Conservation (phyloP, 2,888 invertebrate species). For the Dolomedes plantarius region DNA sequence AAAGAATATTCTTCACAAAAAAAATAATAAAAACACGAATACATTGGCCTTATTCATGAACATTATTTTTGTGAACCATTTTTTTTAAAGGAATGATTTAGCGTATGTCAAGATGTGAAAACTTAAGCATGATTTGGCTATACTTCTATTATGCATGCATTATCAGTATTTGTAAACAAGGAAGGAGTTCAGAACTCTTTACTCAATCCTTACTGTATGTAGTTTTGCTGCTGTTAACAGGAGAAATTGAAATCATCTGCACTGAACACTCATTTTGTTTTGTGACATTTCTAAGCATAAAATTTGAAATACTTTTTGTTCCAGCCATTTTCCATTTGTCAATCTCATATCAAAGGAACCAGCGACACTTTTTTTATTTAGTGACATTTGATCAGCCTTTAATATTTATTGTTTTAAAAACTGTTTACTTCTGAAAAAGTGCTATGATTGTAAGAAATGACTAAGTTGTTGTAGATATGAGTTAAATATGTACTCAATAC, state of each 20-base stretch:
- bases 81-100: constrained; percentile 6
- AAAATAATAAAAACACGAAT: no score
- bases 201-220: no score
- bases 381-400: not conserved
- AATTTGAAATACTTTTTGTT: not conserved
- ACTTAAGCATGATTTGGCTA: no score
- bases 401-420: not conserved
- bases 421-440: not conserved
- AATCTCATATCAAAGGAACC: constrained; percentile 4
- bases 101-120: no score
- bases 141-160: no score
- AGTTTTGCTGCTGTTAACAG: no score
- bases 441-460: not conserved
- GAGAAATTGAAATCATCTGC: no score
- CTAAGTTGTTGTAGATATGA: not conserved
- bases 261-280: no score
- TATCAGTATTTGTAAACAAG: no score
- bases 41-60: constrained; percentile 35
- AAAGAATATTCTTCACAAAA: no score
- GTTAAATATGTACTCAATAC: not conserved
- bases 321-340: not conserved
- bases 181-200: no score
- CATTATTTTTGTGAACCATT: constrained; percentile 36
- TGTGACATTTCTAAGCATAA: no score
- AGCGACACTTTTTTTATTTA: not conserved